Evolutionary conservation across 2,797 vertebrate species (phyloP), one percentile per base, ranked within the genome.

Genomic region (Premnoplex brunnescens): DNA sequence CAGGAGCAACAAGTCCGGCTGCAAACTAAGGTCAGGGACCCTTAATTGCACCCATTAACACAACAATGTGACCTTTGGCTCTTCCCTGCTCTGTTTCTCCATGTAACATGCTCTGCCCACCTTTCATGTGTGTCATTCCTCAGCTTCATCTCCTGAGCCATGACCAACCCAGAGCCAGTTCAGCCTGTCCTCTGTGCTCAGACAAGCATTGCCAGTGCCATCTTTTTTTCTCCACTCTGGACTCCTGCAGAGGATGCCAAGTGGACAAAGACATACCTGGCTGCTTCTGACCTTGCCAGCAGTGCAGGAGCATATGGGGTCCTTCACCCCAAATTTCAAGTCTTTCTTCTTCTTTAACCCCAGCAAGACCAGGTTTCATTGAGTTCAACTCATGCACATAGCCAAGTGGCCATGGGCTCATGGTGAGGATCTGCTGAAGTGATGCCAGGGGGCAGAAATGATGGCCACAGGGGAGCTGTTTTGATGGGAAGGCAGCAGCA

Each of bases 191-290:
- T 44, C n/a, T 43, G 34, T 37, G 67, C 74, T 39, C 69, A 41
- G 37, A 10, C 7, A 34, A 11, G 12, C 21, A 1, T 0, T 14
- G 14, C 19, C 56, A 41, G 48, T 2, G 4, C 14, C n/a, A 3
- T 3, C 54, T 34, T 18, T 12, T 39, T 12, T 30, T 5, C 39
- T 16, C 52, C 49, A 30, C 44, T 19, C 67, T 30, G 12, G 7
- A 16, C 17, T 59, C 23, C 27, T 28, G 15, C 23, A 48, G 63
- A 52, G 34, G 63, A 34, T 44, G 36, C 39, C 2, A 4, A 16
- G 14, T 16, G 59, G 16, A 27, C 30, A 5, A n/a, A 52, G 20
- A 23, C 62, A 69, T 49, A 21, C 3, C 32, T 6, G 14, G 7
- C 49, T 72, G 52, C 52, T 54, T 44, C 32, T 16, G 18, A 26